These are phyloP conservation scores for Leucoraja ocellata DNA, from an alignment of 2,797 vertebrate genomes.

Conservation along the genomic window DNA sequence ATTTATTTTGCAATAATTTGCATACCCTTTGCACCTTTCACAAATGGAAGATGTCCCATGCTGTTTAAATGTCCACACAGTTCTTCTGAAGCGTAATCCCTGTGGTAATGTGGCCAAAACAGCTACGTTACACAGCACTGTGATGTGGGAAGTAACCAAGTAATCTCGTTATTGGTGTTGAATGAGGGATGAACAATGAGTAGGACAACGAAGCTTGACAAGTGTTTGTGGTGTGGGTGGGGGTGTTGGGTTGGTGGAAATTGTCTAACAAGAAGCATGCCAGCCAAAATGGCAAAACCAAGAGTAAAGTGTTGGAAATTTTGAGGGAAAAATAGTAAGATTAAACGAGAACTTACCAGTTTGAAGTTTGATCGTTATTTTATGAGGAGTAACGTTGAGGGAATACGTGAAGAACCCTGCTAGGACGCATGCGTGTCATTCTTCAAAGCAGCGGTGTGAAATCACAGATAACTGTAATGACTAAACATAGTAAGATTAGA, in stretches of 20 bases:
- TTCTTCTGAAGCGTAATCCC: neutral
- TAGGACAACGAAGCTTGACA: neutral
- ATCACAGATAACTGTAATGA: too few species aligned
- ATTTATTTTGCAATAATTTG: neutral
- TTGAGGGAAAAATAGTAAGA: too few species aligned
- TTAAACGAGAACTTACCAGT: too few species aligned
- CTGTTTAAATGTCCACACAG: neutral
- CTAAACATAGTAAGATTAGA: too few species aligned
- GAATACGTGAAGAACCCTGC: too few species aligned
- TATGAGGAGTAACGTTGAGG: too few species aligned
- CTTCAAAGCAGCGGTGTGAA: too few species aligned
- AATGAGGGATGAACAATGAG: neutral
- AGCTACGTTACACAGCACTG: neutral
- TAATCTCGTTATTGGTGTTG: neutral
- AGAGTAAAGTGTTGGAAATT: neutral
- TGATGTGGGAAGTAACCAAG: neutral
- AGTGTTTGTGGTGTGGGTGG: neutral
- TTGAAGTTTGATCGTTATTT: too few species aligned
- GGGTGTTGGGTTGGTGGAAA: too few species aligned
- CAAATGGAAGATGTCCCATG: neutral
- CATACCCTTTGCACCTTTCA: neutral
- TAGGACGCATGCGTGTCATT: too few species aligned
- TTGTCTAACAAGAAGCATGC: neutral
- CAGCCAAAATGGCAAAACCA: neutral
- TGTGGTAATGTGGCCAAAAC: neutral